Percentiles rank a stretch among this genome's conserved stretches.
Conservation (phyloP, 2,113 vertebrate genomes). For the human (Homo sapiens) region DNA sequence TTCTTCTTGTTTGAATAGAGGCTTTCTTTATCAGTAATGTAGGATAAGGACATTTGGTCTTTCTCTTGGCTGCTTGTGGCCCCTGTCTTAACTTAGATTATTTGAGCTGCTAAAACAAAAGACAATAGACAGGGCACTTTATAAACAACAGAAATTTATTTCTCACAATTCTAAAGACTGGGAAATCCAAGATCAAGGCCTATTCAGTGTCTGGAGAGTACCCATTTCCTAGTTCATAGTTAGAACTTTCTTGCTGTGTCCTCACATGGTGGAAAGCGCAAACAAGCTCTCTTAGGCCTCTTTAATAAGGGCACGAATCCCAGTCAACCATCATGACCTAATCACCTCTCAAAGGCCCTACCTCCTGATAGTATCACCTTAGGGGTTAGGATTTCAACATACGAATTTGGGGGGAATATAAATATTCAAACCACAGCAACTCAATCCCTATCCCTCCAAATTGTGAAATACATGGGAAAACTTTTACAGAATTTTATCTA, state of each 20-base stretch:
- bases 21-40: not conserved
- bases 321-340: not conserved
- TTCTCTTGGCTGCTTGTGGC: not conserved
- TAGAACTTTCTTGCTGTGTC: too few relatives aligned
- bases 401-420: not conserved
- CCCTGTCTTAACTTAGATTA: not conserved
- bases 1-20: not conserved
- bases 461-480: not conserved
- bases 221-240: too few relatives aligned
- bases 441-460: not conserved
- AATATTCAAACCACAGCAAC: not conserved
- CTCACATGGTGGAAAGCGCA: too few relatives aligned
- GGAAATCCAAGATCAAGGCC: too few relatives aligned
- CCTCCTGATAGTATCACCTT: not conserved
- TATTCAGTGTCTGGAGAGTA: too few relatives aligned
- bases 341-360: not conserved
- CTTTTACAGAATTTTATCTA: conserved; percentile 14
- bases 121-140: not conserved
- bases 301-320: not conserved
- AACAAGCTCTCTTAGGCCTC: not conserved
- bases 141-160: not conserved
- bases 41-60: not conserved
- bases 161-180: not conserved
- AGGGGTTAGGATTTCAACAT: not conserved
- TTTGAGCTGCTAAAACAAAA: not conserved